Evolutionary conservation across 2,797 vertebrate species (phyloP).

Genomic region (Pelobates cultripes): DNA sequence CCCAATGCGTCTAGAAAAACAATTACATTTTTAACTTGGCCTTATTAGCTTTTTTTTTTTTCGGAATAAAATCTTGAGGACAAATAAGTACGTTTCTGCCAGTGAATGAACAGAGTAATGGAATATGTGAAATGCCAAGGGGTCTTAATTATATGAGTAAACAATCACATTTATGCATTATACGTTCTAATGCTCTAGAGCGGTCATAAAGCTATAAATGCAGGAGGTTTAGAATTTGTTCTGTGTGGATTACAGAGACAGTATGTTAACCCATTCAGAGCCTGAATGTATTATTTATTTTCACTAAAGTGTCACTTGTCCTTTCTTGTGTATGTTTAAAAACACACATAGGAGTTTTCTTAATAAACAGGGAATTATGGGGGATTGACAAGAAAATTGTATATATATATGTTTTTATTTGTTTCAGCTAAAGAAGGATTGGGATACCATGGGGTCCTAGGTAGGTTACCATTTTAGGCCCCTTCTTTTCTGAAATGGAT

Average conservation of each 20-base stretch:
- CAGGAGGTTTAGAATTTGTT: background rate
- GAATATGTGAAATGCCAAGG: constrained; percentile 18
- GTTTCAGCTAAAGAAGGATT: too few species aligned
- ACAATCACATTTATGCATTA: constrained; percentile 40
- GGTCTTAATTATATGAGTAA: constrained; percentile 52
- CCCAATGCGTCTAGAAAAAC: constrained; percentile 46
- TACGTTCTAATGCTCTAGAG: background rate
- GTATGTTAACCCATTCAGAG: background rate
- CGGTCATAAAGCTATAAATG: background rate
- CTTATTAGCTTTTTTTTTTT: constrained; percentile 58
- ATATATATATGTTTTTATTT: too few species aligned
- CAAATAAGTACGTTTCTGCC: constrained; percentile 57
- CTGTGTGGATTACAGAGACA: background rate
- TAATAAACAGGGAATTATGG: too few species aligned
- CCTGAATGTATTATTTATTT: background rate
- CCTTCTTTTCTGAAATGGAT: too few species aligned
- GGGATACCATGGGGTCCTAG: too few species aligned
- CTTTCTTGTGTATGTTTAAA: too few species aligned
- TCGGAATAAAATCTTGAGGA: constrained; percentile 49
- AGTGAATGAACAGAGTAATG: constrained; percentile 55
- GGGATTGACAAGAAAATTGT: too few species aligned
- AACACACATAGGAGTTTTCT: too few species aligned
- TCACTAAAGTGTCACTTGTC: background rate
- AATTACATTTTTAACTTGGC: constrained; percentile 52
- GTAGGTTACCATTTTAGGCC: too few species aligned